Evolutionary conservation across 2,113 vertebrate species (phyloP).

Genomic region (Lagopus muta): DNA sequence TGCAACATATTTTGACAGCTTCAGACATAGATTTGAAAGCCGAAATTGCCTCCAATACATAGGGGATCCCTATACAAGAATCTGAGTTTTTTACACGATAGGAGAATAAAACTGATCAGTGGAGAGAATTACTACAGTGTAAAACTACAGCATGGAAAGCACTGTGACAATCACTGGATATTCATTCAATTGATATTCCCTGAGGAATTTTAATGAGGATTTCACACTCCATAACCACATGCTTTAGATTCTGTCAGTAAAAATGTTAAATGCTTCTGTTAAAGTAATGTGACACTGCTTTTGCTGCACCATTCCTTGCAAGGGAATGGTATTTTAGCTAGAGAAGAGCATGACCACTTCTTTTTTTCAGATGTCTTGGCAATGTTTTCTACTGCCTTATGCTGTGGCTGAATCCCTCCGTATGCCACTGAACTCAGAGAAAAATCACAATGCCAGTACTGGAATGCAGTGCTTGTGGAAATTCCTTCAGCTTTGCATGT

Average conservation of each 20-base stretch:
- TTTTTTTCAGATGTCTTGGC: constrained; percentile 34
- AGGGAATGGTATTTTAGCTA: constrained; percentile 51
- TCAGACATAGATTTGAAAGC: background rate
- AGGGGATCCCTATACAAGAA: constrained; percentile 34
- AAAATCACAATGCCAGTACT: constrained; percentile 8
- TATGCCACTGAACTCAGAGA: constrained; percentile 10
- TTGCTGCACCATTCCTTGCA: constrained; percentile 35
- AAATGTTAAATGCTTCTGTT: constrained; percentile 74
- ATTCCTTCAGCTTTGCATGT: background rate
- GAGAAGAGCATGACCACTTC: constrained; percentile 22
- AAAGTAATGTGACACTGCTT: constrained; percentile 55
- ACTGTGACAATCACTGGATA: constrained; percentile 42
- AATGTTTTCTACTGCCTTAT: constrained; percentile 66
- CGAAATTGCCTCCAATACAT: background rate
- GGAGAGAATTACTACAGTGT: background rate
- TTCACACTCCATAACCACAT: constrained; percentile 74
- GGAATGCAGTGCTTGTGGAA: background rate
- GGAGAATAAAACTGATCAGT: constrained; percentile 42
- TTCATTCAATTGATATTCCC: constrained; percentile 58
- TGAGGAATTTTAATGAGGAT: constrained; percentile 73
- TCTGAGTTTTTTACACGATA: constrained; percentile 3
- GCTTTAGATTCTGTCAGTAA: constrained; percentile 62
- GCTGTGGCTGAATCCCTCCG: constrained; percentile 37
- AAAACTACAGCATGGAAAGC: constrained; percentile 5
- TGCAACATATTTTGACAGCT: background rate